These are phyloP conservation scores for Tanytarsus gracilentus DNA, from an alignment of 2,888 invertebrate genomes.

Conservation along the genomic window DNA sequence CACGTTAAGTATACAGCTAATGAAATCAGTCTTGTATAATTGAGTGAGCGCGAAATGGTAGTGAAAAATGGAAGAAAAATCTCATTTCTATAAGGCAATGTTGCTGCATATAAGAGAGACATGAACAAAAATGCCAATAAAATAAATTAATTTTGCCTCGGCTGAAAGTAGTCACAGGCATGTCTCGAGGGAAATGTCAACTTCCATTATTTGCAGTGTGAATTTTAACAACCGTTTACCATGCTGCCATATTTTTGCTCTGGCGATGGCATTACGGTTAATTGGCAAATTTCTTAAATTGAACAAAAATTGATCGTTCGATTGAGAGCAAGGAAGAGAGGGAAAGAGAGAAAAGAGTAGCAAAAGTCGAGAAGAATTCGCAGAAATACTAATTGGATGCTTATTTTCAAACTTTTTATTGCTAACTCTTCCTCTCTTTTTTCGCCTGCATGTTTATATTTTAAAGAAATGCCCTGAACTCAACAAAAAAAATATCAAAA, in stretches of 20 bases:
- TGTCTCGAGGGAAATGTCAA: constrained; percentile 11
- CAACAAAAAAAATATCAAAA: too few relatives aligned
- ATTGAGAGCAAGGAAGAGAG: neutral
- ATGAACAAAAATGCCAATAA: too few relatives aligned
- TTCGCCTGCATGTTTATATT: neutral
- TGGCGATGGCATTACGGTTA: neutral
- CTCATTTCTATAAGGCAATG: too few relatives aligned
- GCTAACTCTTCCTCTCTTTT: neutral
- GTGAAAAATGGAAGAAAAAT: too few relatives aligned
- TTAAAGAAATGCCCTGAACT: neutral
- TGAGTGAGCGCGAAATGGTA: too few relatives aligned
- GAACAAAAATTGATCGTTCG: neutral
- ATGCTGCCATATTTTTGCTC: neutral
- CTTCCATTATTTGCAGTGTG: constrained; percentile 25
- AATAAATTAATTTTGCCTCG: constrained; percentile 10
- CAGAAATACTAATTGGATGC: constrained; percentile 28
- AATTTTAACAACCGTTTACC: constrained; percentile 23
- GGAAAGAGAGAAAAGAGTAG: too few relatives aligned
- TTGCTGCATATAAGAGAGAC: too few relatives aligned
- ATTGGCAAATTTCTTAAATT: constrained; percentile 6
- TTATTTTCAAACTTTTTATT: neutral
- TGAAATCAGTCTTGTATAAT: too few relatives aligned
- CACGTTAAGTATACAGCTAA: too few relatives aligned
- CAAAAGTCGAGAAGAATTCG: constrained; percentile 25
- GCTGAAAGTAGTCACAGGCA: constrained; percentile 15